These are phyloP conservation scores for Melanotaenia nigrans DNA, from an alignment of 2,797 vertebrate genomes.

Conservation along the genomic window DNA sequence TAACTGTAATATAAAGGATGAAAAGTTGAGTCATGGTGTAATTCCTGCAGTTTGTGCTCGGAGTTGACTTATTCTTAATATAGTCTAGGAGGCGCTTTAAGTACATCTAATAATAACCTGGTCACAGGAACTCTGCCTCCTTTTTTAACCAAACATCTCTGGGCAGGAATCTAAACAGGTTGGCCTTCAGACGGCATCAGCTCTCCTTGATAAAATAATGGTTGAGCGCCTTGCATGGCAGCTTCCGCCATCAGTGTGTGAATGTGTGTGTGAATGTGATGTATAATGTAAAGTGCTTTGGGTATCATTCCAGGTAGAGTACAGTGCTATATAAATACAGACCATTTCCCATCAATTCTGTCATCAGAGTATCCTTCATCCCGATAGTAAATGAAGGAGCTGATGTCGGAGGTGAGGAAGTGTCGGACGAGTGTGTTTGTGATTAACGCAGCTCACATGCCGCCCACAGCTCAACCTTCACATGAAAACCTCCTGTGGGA, in stretches of 20 bases:
- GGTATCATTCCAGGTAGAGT: too few relatives aligned
- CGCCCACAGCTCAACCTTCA: constrained; percentile 37
- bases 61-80: constrained; percentile 12
- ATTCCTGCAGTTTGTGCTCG: not conserved
- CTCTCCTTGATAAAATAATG: not conserved
- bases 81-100: constrained; percentile 33
- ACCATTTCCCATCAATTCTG: too few relatives aligned
- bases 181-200: not conserved
- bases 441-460: constrained; percentile 38
- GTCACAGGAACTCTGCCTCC: constrained; percentile 11
- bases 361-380: not conserved
- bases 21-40: not conserved
- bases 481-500: constrained; percentile 33
- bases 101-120: constrained; percentile 54
- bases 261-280: too few relatives aligned
- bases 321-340: too few relatives aligned
- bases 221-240: too few relatives aligned
- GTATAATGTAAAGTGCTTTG: too few relatives aligned
- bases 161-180: constrained; percentile 16
- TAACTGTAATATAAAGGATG: not conserved
- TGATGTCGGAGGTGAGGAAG: not conserved
- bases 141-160: constrained; percentile 34
- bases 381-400: not conserved
- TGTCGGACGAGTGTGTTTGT: constrained; percentile 28
- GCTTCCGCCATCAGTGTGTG: too few relatives aligned